Evolutionary conservation across 2,888 invertebrate genomes (phyloP), one percentile per base, ranked within the genome.

Genomic region (Drosophila suboccidentalis): DNA sequence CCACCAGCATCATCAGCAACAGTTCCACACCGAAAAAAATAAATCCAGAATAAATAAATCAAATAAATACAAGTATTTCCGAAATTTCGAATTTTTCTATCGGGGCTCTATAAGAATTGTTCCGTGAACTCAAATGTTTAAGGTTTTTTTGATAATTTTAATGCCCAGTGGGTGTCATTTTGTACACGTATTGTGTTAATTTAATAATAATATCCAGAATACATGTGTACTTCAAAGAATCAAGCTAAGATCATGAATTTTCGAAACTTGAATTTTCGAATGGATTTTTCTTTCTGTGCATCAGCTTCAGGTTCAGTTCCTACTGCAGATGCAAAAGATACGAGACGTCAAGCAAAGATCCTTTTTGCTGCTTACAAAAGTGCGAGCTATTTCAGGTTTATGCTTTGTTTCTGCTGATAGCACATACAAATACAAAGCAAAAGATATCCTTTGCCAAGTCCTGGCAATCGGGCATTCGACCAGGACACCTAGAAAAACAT

Each of bases 401-500:
- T 62, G 71, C 71, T 57, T 50, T 50, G 50, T 50, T 50, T 36
- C 50, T 50, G 51, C 39, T 59, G 38, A 15, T 58, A 39, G n/a
- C 41, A 47, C 58, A 38, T 8, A 47, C 47, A 26, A 11, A 36
- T 11, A 26, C 10, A 44, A 11, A 36, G n/a, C 22, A 6, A 11
- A 9, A 22, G 15, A 34, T 43, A 32, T 43, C 36, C 29, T 22
- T 13, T 59, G 29, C 29, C 29, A 22, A 22, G 60, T 32, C 34
- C 51, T 34, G 15, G 19, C 49, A 34, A 15, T 26, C 26, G 17
- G 17, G 29, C 36, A 38, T 46, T 22, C 39, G 34, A 47, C 53
- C 36, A 11, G 51, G 47, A 57, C 68, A 71, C 60, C 66, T 82
- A 64, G 65, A 66, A 70, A 80, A 80, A 80, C 81, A 88, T 87